Evolutionary conservation across 2,888 invertebrate genomes (phyloP), one percentile per base, ranked within the genome.

Genomic region (Drymonia ruficornis): DNA sequence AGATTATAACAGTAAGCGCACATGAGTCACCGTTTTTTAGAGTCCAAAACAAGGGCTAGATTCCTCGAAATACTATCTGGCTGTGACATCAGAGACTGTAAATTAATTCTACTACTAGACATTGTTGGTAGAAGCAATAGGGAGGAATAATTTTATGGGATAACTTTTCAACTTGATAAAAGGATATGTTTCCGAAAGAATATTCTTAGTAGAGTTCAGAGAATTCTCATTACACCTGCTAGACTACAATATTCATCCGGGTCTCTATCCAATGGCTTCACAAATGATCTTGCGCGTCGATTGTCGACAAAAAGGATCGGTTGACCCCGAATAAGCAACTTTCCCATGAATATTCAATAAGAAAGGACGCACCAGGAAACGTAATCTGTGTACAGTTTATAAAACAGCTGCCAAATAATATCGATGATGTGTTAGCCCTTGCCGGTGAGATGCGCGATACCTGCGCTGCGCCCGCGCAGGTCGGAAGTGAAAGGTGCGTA

Each of bases 401-500:
- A 56, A 67, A 65, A 73, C 85, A 87, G 81, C 85, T 86, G 86
- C 76, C 72, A 70, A 76, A 80, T 74, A 72, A 74, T 78, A 70
- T 75, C 68, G 72, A 70, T 69, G 74, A 81, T 80, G 78, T 74
- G 72, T 63, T 34, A n/a, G 62, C 75, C 78, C 73, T 75, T 73
- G 70, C 71, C 74, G 74, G 77, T 69, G 79, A 78, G 70, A 78
- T 78, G 59, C 61, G 49, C 67, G 78, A 80, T 87, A 86, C 86
- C 86, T 73, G 78, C 78, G 74, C 86, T 73, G 78, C 78, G 74
- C 72, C 57, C 55, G 70, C 76, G 69, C 77, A 80, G 84, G 81
- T 84, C 87, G 89, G 89, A 89, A 87, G 89, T 87, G 89, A 89
- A 89, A 89, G 89, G 86, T 80, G 81, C 69, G 73, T 81, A 87